A percentile compares a stretch with the other conserved stretches of the same genome.
phyloP scores from a whole-genome alignment of 2,888 invertebrate genomes.

The Euplexia lucipara region DNA sequence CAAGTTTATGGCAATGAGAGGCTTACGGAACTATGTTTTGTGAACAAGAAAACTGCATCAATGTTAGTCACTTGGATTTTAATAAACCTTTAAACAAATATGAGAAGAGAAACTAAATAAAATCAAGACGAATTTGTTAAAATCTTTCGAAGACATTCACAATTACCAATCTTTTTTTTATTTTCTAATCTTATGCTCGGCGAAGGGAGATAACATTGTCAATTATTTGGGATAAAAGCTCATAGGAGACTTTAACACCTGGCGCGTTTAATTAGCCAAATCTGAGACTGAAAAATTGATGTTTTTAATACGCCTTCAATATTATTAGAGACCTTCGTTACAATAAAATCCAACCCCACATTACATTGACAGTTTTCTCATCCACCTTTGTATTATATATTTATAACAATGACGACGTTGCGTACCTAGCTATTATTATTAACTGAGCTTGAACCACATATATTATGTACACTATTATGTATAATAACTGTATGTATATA shows the following conservation, averaged over 20 bases:
- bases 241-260: neutral
- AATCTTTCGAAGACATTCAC: neutral
- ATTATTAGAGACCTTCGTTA: too few relatives aligned
- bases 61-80: too few relatives aligned
- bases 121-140: neutral
- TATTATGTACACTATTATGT: slow-evolving; percentile 38
- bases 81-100: neutral
- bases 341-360: neutral
- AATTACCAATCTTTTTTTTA: too few relatives aligned
- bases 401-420: slow-evolving; percentile 38
- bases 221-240: neutral
- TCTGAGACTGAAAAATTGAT: neutral
- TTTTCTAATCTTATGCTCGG: neutral
- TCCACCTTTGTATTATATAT: slow-evolving; percentile 23
- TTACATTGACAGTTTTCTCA: slow-evolving; percentile 20
- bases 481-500: slow-evolving; percentile 40
- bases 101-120: neutral
- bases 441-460: slow-evolving; percentile 54
- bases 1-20: slow-evolving; percentile 58
- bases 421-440: slow-evolving; percentile 50
- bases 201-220: too few relatives aligned
- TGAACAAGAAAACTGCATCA: slow-evolving; percentile 44
- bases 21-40: slow-evolving; percentile 55
- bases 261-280: neutral
- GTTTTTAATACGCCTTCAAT: neutral